Percentiles rank a stretch among this genome's conserved stretches.
Evolutionary conservation across 2,888 invertebrate genomes (phyloP).

Genomic region (Eudasyphora cyanicolor): DNA sequence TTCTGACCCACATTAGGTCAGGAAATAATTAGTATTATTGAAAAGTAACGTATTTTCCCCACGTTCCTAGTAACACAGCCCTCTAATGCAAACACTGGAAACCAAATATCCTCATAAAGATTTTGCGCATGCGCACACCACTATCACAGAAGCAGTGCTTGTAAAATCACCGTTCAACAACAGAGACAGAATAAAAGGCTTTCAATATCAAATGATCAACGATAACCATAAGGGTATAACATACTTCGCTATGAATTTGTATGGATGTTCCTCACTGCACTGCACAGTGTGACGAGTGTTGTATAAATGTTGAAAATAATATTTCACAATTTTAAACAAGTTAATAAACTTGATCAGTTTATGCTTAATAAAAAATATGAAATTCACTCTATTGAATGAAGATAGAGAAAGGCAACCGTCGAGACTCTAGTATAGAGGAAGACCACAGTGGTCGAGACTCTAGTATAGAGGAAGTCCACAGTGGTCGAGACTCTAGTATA

Average conservation of each 20-base stretch:
- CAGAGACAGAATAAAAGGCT: not conserved
- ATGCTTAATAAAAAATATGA: no score
- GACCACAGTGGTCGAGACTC: no score
- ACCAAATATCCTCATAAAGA: not conserved
- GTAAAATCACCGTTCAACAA: not conserved
- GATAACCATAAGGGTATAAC: not conserved
- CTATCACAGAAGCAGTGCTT: not conserved
- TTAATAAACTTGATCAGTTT: no score
- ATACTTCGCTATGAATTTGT: no score
- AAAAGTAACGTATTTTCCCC: constrained; percentile 50
- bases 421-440: no score
- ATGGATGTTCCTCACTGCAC: not conserved
- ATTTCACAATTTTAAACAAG: no score
- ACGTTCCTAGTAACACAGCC: not conserved
- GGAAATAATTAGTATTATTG: constrained; percentile 54
- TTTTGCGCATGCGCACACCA: not conserved
- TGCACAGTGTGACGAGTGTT: not conserved
- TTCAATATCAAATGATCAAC: not conserved
- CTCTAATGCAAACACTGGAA: not conserved
- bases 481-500: no score
- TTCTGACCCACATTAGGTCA: constrained; percentile 56
- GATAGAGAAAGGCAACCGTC: no score
- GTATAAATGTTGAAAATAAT: no score
- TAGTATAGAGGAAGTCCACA: no score
- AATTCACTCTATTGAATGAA: no score